phyloP scores from a whole-genome alignment of 2,797 vertebrate species.

The Macropus fuliginosus region DNA sequence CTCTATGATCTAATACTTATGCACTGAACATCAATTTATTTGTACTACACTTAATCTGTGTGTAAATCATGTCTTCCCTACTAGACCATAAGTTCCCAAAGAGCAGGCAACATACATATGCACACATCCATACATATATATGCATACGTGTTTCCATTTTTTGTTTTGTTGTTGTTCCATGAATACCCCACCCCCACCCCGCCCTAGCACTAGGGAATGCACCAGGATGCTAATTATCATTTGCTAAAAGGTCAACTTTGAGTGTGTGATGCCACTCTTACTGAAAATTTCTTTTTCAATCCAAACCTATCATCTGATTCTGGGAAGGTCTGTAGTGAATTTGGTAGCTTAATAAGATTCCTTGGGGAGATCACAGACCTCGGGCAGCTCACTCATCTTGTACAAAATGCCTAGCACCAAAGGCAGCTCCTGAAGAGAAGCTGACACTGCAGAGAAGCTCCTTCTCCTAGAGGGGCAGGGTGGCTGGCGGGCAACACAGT shows the following conservation, averaged over 20 bases:
- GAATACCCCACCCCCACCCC: background rate
- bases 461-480: background rate
- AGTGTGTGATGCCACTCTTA: background rate
- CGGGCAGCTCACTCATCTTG: conserved; percentile 34
- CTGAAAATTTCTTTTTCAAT: background rate
- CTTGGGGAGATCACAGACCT: conserved; percentile 7
- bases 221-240: background rate
- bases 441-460: background rate
- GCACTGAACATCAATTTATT: background rate
- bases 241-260: background rate
- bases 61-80: background rate
- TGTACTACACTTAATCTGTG: background rate
- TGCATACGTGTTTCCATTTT: too few species aligned
- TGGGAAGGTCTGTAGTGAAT: background rate
- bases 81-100: background rate
- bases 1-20: background rate
- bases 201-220: background rate
- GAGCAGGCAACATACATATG: background rate
- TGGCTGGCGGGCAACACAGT: background rate
- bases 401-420: background rate
- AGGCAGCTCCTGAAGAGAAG: background rate
- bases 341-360: background rate
- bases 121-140: too few species aligned
- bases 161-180: background rate
- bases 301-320: background rate